Conservation (phyloP, 2,113 vertebrate species). For the Eupsittula cactorum region DNA sequence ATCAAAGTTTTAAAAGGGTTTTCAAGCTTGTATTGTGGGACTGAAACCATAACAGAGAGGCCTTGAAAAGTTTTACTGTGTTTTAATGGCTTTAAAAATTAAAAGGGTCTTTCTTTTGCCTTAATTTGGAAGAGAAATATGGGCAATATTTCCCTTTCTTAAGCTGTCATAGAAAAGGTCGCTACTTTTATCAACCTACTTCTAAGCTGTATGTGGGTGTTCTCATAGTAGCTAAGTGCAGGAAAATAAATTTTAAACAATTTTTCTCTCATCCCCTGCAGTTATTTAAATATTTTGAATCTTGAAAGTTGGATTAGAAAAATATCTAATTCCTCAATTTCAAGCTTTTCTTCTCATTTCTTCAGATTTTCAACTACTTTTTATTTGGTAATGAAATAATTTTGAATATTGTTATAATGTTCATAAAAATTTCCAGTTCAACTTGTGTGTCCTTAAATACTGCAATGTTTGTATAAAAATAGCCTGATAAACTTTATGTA, state of each 20-base stretch:
- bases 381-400: background rate
- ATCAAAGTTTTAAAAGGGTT: background rate
- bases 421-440: background rate
- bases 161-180: background rate
- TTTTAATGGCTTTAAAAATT: background rate
- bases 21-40: background rate
- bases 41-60: background rate
- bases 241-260: background rate
- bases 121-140: background rate
- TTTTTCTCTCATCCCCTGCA: background rate
- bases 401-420: background rate
- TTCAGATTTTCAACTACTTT: background rate
- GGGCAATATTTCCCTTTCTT: background rate
- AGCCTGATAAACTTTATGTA: background rate
- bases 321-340: background rate
- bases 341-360: background rate
- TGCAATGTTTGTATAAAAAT: background rate
- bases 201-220: background rate
- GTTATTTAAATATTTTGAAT: background rate
- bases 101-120: background rate
- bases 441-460: background rate
- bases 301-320: background rate
- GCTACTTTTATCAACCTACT: background rate
- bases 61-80: background rate
- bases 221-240: background rate